phyloP scores from a whole-genome alignment of 2,797 vertebrate genomes.

The Enteromius thamalakanensis region DNA sequence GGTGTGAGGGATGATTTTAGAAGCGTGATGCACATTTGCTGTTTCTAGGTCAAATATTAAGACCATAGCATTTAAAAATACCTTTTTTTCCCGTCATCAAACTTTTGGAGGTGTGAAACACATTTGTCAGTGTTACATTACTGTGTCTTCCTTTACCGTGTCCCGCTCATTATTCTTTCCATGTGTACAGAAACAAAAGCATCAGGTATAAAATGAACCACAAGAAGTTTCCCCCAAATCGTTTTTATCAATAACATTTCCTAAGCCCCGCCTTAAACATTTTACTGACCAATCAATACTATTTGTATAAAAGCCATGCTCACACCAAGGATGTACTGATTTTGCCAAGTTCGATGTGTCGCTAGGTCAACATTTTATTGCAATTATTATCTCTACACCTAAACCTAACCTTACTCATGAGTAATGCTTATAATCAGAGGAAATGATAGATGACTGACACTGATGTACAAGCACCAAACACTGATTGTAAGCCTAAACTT shows the following conservation, averaged over 20 bases:
- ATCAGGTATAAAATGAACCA: neutral
- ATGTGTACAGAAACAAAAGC: neutral
- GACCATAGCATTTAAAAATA: neutral
- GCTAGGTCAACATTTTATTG: too few relatives aligned
- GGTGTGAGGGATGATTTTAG: neutral
- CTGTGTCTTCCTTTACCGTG: neutral
- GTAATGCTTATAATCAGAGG: too few relatives aligned
- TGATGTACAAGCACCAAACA: too few relatives aligned
- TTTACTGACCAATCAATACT: neutral
- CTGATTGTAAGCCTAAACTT: too few relatives aligned
- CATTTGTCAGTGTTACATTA: neutral
- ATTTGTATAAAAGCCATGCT: too few relatives aligned
- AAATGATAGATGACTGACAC: too few relatives aligned
- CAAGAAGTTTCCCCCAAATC: too few relatives aligned
- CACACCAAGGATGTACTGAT: too few relatives aligned
- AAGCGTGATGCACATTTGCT: neutral
- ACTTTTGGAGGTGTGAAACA: constrained; percentile 15
- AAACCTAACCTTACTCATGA: too few relatives aligned
- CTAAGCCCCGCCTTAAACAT: neutral
- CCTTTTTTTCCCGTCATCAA: neutral
- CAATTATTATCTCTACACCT: too few relatives aligned
- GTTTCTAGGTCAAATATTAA: constrained; percentile 41
- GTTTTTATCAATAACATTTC: neutral
- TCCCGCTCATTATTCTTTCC: constrained; percentile 3
- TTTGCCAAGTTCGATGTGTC: too few relatives aligned